phyloP scores from a whole-genome alignment of 2,888 invertebrate genomes.

The Galeopsomyia nigrocyanea region DNA sequence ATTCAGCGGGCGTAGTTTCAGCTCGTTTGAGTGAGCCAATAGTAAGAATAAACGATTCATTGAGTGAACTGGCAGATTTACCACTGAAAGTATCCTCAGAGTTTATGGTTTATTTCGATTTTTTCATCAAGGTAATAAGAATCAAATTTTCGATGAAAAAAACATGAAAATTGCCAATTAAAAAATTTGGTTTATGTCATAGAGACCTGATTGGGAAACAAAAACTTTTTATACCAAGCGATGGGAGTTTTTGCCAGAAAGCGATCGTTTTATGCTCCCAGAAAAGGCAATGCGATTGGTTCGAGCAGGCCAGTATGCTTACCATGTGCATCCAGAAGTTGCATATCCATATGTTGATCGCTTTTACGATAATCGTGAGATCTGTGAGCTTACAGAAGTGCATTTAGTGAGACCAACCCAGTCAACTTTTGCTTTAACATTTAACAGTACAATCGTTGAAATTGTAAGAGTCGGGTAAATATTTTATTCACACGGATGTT shows the following conservation, averaged over 20 bases:
- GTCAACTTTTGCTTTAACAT: constrained; percentile 45
- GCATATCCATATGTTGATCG: constrained; percentile 59
- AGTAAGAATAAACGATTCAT: constrained; percentile 62
- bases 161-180: background rate
- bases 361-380: constrained; percentile 56
- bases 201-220: constrained; percentile 54
- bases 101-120: constrained; percentile 54
- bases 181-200: background rate
- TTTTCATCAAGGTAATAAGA: constrained; percentile 9
- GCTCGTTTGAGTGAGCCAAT: constrained; percentile 60
- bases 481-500: background rate
- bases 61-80: constrained; percentile 56
- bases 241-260: constrained; percentile 57
- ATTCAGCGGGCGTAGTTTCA: constrained; percentile 61
- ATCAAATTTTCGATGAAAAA: background rate
- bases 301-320: constrained; percentile 57
- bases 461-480: constrained; percentile 58
- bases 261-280: constrained; percentile 52
- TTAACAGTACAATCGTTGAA: constrained; percentile 59
- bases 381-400: constrained; percentile 62
- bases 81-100: constrained; percentile 58
- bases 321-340: constrained; percentile 60
- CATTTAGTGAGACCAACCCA: constrained; percentile 51
- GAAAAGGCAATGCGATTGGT: constrained; percentile 59
- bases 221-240: constrained; percentile 45